Evolutionary conservation across 2,888 invertebrate species (phyloP), one percentile per base, ranked within the genome.

Genomic region (Margaritifera margaritifera): DNA sequence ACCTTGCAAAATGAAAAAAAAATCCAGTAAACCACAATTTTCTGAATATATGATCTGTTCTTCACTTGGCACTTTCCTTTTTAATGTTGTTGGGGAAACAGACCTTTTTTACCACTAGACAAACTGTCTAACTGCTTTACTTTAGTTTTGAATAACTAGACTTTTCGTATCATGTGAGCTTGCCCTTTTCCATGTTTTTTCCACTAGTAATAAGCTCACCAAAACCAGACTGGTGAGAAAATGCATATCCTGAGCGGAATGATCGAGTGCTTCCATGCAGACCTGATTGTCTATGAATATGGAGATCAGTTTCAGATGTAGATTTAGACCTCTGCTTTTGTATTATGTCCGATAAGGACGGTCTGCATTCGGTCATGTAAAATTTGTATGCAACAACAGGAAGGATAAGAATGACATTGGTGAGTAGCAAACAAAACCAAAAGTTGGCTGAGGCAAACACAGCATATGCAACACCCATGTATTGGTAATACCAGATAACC

Each of bases 171-270:
- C 68, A 18, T 59, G 67, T 4, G 62, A 61, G 22, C 75, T 63
- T 20, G 69, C 80, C 15, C 85, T 68, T 51, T 84, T 57, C 87
- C 97, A 98, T 97, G 87, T 98, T 97, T 91, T 96, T 96, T 72
- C 98, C 98, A 62, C 96, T 96, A 19, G 98, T 99, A 89, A 99
- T 99, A 82, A 99, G 94, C 25, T 96, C 93, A 62, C 98, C 98
- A 90, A 98, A 98, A 83, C 98, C 98, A 92, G 97, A 96, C 88
- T 83, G 97, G 91, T 99, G 99, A 69, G 99, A 97, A 91, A 99
- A 99, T 18, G 99, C 99, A 91, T 99, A 97, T 68, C 99, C 98
- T 19, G 98, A 98, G 69, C 98, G 94, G 76, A 98, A 93, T 51
- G 97, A 97, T 54, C 98, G 92, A 19, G 86, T 86, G 71, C 96